phyloP scores from a whole-genome alignment of 2,888 invertebrate genomes.

The Dermolepida albohirtum region DNA sequence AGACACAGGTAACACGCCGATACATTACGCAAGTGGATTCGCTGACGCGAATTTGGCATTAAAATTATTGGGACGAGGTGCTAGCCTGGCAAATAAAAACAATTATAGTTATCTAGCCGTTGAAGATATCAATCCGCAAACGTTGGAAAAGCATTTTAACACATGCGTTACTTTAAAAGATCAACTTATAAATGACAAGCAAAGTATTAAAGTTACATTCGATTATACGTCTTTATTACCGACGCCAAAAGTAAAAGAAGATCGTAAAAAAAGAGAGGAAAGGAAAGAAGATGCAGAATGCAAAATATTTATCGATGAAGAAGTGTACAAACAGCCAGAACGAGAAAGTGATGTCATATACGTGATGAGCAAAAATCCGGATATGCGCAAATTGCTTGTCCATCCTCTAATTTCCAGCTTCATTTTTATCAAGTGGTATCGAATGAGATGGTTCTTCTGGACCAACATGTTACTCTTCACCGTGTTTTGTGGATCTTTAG shows the following conservation, averaged over 20 bases:
- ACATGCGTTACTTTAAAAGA: conserved; percentile 77
- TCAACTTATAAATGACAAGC: conserved; percentile 71
- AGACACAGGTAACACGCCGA: conserved; percentile 59
- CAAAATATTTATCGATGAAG: conserved; percentile 57
- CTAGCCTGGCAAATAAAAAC: conserved; percentile 78
- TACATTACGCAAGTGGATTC: conserved; percentile 58
- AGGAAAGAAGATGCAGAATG: conserved; percentile 26
- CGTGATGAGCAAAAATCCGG: conserved; percentile 77
- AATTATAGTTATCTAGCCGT: conserved; percentile 76
- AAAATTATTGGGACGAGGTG: conserved; percentile 68
- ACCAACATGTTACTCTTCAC: conserved; percentile 80
- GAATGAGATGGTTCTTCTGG: conserved; percentile 79
- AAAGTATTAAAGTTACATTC: conserved; percentile 71
- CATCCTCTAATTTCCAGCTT: conserved; percentile 86
- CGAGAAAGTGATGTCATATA: conserved; percentile 82
- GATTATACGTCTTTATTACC: conserved; percentile 79
- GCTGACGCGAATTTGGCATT: conserved; percentile 52
- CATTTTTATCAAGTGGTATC: conserved; percentile 84
- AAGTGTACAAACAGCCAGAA: conserved; percentile 67
- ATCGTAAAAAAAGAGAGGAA: too few species aligned
- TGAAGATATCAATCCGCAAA: conserved; percentile 76
- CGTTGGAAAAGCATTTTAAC: conserved; percentile 80
- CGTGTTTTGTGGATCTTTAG: conserved; percentile 67
- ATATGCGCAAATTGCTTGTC: conserved; percentile 76
- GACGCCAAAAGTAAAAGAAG: background rate